Conservation (phyloP, 2,797 vertebrate species). For the Chelon auratus region DNA sequence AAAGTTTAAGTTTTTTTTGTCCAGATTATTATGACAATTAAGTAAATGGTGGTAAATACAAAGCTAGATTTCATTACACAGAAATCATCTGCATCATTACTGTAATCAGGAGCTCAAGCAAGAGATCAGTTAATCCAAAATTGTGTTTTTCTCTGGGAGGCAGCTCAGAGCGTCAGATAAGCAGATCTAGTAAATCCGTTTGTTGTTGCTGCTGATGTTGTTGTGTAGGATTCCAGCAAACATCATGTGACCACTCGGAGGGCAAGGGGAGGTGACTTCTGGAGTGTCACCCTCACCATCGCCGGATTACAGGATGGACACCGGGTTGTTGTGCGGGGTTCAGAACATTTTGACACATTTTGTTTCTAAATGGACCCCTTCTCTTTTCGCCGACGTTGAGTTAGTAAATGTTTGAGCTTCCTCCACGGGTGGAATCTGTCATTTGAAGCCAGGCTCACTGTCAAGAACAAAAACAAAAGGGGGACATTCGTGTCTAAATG, state of each 20-base stretch:
- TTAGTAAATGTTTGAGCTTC: too few species aligned
- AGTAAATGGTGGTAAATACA: constrained; percentile 33
- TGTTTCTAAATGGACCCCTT: too few species aligned
- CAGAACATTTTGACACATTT: too few species aligned
- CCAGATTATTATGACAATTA: constrained; percentile 22
- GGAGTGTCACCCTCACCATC: constrained; percentile 11
- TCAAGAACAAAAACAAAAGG: too few species aligned
- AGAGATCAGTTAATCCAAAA: constrained; percentile 78
- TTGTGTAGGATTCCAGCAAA: constrained; percentile 54
- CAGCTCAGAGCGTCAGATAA: constrained; percentile 74
- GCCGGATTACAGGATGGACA: not conserved
- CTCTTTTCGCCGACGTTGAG: too few species aligned
- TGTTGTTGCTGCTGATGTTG: constrained; percentile 74
- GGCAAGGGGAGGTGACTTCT: not conserved
- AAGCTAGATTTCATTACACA: constrained; percentile 37
- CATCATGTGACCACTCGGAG: constrained; percentile 53
- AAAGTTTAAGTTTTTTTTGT: constrained; percentile 10
- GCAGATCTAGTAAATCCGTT: constrained; percentile 82
- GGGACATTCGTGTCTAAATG: too few species aligned
- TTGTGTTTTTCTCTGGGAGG: constrained; percentile 69
- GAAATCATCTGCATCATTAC: constrained; percentile 43
- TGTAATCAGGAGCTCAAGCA: constrained; percentile 57
- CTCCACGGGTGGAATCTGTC: too few species aligned
- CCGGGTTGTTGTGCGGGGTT: not conserved
- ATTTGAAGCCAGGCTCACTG: too few species aligned